Base-by-base conservation (phyloP, 2,888 invertebrate genomes). In the Drosophila incognita region DNA sequence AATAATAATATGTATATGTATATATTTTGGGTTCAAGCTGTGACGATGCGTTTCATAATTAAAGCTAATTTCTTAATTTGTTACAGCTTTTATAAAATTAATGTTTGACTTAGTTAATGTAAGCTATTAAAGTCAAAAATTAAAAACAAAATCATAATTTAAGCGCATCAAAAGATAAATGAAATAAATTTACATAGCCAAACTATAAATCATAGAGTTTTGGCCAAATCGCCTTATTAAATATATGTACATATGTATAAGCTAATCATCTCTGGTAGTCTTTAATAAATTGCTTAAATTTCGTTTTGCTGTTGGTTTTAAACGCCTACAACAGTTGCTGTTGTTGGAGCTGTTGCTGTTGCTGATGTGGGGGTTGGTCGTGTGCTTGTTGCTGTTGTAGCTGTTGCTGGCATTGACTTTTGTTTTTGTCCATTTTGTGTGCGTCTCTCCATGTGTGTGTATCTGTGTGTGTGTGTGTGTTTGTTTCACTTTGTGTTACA, bases 401-500 rank as follows among this genome's bases (percentile, higher is more conserved):
- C 35, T 46, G 4, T 24, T 46, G 21, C 46, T 46, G 46, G 46
- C 59, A 46, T 79, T 79, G 82, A 69, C 79, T 79, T 79, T 77
- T 81, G 79, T 81, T 81, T 48, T 65, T 76, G 78, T 76, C 81
- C 78, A 81, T 69, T 78, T 81, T 81, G 81, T 71, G 76, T 76
- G 69, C 53, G 24, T 53, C 60, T 61, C 49, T 66, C 40, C 61
- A 42, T 29, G 46, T 59, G 15, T 51, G 31, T 35, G 29, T 10
- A 31, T 10, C 31, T 57, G 46, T 60, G 51, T 64, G 46, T 58
- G 64, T 65, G 64, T 70, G 72, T 66, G 49, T 81, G 51, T 81
- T 87, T 74, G 79, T 76, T 79, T 82, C 88, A 89, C 84, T 89
- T 78, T 90, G 90, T 88, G 90, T 85, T 77, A 79, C 79, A 87